These are phyloP conservation scores for Bembecia ichneumoniformis DNA, from an alignment of 2,888 invertebrate genomes.

Conservation along the genomic window DNA sequence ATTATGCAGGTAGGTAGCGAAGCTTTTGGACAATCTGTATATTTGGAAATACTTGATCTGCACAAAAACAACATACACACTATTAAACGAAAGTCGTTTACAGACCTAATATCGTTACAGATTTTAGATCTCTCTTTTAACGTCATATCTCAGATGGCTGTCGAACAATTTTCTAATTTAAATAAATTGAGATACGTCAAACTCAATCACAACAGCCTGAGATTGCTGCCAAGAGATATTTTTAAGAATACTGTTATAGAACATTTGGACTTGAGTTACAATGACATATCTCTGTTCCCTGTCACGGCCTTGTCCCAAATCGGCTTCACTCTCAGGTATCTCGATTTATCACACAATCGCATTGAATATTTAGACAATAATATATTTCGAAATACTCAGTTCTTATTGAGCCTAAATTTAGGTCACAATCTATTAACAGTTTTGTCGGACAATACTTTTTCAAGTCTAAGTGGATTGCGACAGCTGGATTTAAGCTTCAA, in stretches of 20 bases:
- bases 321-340: slow-evolving; percentile 82
- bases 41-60: slow-evolving; percentile 81
- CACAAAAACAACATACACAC: slow-evolving; percentile 81
- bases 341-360: slow-evolving; percentile 84
- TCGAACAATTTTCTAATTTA: slow-evolving; percentile 84
- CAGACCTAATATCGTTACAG: slow-evolving; percentile 81
- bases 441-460: slow-evolving; percentile 90
- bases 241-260: slow-evolving; percentile 86
- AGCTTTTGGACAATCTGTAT: slow-evolving; percentile 79
- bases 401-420: slow-evolving; percentile 82
- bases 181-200: slow-evolving; percentile 81
- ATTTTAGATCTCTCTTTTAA: slow-evolving; percentile 85
- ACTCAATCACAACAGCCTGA: slow-evolving; percentile 79
- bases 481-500: slow-evolving; percentile 86
- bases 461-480: slow-evolving; percentile 83
- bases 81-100: slow-evolving; percentile 82
- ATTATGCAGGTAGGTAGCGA: slow-evolving; percentile 79
- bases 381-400: slow-evolving; percentile 87
- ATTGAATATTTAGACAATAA: slow-evolving; percentile 90
- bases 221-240: slow-evolving; percentile 82
- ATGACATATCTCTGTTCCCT: slow-evolving; percentile 85
- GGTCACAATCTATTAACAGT: slow-evolving; percentile 86
- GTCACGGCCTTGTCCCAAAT: slow-evolving; percentile 83
- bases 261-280: slow-evolving; percentile 83
- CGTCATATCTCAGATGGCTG: slow-evolving; percentile 80